phyloP scores from a whole-genome alignment of 2,888 invertebrate species.

The Caenorhabditis doughertyi region DNA sequence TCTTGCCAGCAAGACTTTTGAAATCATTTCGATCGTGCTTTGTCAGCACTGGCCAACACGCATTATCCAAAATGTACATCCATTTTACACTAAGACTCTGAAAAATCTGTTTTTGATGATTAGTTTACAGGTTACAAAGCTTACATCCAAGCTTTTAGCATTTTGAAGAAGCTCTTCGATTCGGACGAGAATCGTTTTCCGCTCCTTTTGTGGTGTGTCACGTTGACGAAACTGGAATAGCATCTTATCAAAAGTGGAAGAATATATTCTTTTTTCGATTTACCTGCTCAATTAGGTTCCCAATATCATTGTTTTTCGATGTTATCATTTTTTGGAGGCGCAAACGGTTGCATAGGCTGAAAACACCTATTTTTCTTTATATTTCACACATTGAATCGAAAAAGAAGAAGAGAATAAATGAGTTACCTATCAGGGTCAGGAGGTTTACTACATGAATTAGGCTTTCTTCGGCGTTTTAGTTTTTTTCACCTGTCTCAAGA shows the following conservation, averaged over 20 bases:
- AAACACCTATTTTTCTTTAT: too few relatives aligned
- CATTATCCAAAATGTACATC: constrained; percentile 46
- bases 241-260: background rate
- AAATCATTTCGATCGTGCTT: constrained; percentile 33
- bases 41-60: constrained; percentile 37
- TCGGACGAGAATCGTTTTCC: constrained; percentile 19
- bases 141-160: constrained; percentile 13
- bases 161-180: constrained; percentile 37
- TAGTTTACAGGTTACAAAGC: background rate
- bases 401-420: too few relatives aligned
- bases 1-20: constrained; percentile 16
- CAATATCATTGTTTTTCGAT: constrained; percentile 63
- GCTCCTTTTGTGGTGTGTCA: constrained; percentile 34
- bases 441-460: too few relatives aligned
- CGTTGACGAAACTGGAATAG: constrained; percentile 42
- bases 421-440: too few relatives aligned
- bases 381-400: too few relatives aligned
- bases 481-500: too few relatives aligned
- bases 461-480: too few relatives aligned
- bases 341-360: constrained; percentile 57
- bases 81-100: constrained; percentile 29
- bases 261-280: background rate
- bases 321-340: constrained; percentile 45
- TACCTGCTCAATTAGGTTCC: constrained; percentile 45
- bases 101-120: background rate